Conservation (phyloP, 2,888 invertebrate species). For the Drosophila parthenogenetica region DNA sequence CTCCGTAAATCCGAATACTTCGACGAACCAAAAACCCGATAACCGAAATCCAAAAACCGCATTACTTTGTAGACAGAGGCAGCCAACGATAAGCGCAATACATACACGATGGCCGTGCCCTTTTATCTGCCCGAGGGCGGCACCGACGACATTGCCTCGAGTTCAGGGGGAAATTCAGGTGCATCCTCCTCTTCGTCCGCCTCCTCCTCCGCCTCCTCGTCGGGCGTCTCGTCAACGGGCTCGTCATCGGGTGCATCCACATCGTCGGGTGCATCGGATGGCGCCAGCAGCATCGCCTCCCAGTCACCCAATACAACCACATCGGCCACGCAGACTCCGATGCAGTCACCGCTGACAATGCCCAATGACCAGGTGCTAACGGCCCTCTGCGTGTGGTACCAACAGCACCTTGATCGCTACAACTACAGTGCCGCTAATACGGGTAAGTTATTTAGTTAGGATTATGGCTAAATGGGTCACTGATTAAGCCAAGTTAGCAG, state of each 20-base stretch:
- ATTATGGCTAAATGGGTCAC: conserved; percentile 57
- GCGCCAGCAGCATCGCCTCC: conserved; percentile 77
- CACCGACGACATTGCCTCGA: conserved; percentile 81
- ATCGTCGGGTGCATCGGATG: conserved; percentile 68
- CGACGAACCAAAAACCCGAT: conserved; percentile 1
- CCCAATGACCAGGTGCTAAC: conserved; percentile 83
- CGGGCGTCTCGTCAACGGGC: conserved; percentile 50
- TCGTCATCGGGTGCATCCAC: conserved; percentile 40
- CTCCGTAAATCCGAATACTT: conserved; percentile 18
- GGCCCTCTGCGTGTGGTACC: conserved; percentile 84
- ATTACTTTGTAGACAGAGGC: conserved; percentile 29
- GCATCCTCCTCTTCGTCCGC: conserved; percentile 55
- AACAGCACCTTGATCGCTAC: conserved; percentile 71
- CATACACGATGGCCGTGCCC: conserved; percentile 84
- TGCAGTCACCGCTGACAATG: conserved; percentile 78
- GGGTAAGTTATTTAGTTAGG: conserved; percentile 77
- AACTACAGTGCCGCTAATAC: conserved; percentile 65
- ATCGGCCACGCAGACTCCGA: conserved; percentile 83
- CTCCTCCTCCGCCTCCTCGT: conserved; percentile 47
- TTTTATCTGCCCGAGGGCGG: conserved; percentile 85
- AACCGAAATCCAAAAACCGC: conserved; percentile 8
- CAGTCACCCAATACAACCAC: conserved; percentile 84
- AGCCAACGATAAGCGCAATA: conserved; percentile 29
- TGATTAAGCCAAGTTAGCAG: conserved; percentile 47
- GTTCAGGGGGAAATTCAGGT: conserved; percentile 69